Evolutionary conservation across 2,888 invertebrate genomes (phyloP), one percentile per base, ranked within the genome.

Genomic region (Zaprionus bogoriensis): DNA sequence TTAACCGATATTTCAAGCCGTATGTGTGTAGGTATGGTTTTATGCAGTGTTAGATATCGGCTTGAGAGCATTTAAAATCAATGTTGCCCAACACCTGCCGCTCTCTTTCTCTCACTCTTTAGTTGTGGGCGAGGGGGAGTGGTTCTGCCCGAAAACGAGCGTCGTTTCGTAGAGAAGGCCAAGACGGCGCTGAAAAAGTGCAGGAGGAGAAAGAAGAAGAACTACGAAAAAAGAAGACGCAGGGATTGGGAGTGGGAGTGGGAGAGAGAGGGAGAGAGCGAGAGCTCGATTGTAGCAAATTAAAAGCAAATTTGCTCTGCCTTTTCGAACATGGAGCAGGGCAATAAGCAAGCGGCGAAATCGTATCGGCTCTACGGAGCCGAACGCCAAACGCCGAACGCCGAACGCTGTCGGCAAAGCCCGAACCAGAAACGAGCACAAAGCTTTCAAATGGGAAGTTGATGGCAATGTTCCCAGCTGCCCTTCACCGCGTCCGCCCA

Each of bases 271-370:
- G 23, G n/a, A 22, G 25, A 32, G 27, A 42, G 23, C 1, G 27
- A 23, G 20, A 23, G 12, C 27, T 30, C 32, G 28, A 25, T 52
- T 62, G 62, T 44, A 42, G 64, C 54, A 74, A 77, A 77, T 77
- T 74, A 77, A 73, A 77, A 64, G 64, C 68, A 74, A 61, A 67
- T 77, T 77, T 62, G 58, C 50, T 53, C 67, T 54, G 54, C 64
- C 45, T 58, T 64, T 76, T 57, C 47, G 51, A 59, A 57, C 55
- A 74, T 48, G 54, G n/a, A n/a, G n/a, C 46, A 53, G 50, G 38
- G 52, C 44, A 61, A 65, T 53, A 59, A 66, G 48, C 53, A 65
- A n/a, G 30, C 38, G 69, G 38, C 32, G 36, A 25, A 28, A 45
- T 14, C 25, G 41, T 20, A 53, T 71, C 51, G 55, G 36, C 12